phyloP scores from a whole-genome alignment of 2,797 vertebrate species.

The Platyrinchus mystaceus region DNA sequence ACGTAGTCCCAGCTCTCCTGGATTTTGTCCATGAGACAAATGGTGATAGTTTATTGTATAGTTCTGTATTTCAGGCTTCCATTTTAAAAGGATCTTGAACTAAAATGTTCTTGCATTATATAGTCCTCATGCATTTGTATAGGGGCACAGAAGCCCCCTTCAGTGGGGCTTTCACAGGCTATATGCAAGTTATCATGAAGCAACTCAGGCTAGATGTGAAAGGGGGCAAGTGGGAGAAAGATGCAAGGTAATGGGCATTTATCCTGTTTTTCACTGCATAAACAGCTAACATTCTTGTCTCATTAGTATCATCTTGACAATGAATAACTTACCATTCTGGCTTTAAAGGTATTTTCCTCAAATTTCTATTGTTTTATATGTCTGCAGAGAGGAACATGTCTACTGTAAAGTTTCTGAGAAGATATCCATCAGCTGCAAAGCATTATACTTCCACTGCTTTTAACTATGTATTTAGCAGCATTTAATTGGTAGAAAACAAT shows the following conservation, averaged over 20 bases:
- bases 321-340: not conserved
- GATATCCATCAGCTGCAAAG: not conserved
- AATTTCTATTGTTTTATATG: not conserved
- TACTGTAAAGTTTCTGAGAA: not conserved
- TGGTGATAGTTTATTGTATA: not conserved
- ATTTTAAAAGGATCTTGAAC: not conserved
- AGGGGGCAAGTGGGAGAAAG: not conserved
- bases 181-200: not conserved
- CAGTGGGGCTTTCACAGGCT: not conserved
- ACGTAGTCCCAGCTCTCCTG: not conserved
- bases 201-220: not conserved
- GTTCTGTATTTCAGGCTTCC: not conserved
- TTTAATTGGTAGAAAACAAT: slow-evolving; percentile 22
- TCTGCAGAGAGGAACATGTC: not conserved
- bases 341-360: not conserved
- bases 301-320: not conserved
- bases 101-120: not conserved
- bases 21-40: not conserved
- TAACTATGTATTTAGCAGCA: not conserved
- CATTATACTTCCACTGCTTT: not conserved
- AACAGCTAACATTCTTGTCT: not conserved
- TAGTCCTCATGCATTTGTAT: not conserved
- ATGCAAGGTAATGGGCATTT: not conserved
- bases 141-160: not conserved
- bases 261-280: not conserved